These are phyloP conservation scores for Hippocampus abdominalis DNA, from an alignment of 2,113 vertebrate species.

Conservation along the genomic window DNA sequence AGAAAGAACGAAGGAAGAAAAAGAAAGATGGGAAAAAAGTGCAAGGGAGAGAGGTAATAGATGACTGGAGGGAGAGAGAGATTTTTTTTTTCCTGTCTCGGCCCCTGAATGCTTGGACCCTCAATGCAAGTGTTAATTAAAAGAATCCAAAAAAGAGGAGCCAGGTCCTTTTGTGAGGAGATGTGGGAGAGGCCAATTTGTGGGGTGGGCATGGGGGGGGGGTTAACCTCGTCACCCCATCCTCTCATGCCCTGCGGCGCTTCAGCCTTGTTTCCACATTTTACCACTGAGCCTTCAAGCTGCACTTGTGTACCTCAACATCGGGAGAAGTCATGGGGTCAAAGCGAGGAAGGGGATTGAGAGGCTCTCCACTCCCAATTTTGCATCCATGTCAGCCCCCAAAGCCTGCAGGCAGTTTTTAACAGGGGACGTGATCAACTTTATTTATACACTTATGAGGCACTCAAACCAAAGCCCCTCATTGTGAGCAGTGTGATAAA, in stretches of 20 bases:
- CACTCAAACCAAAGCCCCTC: slow-evolving; percentile 54
- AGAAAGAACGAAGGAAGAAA: slow-evolving; percentile 54
- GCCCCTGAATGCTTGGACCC: slow-evolving; percentile 59
- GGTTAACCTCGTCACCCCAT: slow-evolving; percentile 66
- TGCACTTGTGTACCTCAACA: slow-evolving; percentile 68
- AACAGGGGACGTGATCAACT: slow-evolving; percentile 70
- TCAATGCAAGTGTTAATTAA: slow-evolving; percentile 83
- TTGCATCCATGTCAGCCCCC: slow-evolving; percentile 61
- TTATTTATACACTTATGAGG: slow-evolving; percentile 74
- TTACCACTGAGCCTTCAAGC: slow-evolving; percentile 59
- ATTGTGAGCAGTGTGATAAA: slow-evolving; percentile 52
- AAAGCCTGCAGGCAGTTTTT: slow-evolving; percentile 63
- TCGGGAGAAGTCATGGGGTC: slow-evolving; percentile 61
- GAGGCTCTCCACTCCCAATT: slow-evolving; percentile 62
- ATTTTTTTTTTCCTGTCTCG: slow-evolving; percentile 67
- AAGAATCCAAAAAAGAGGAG: slow-evolving; percentile 78
- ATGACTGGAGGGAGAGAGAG: slow-evolving; percentile 24
- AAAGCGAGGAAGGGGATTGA: slow-evolving; percentile 61
- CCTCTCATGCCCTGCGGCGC: slow-evolving; percentile 65
- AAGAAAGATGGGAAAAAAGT: slow-evolving; percentile 47
- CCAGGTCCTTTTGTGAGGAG: slow-evolving; percentile 72
- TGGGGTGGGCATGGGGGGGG: slow-evolving; percentile 8
- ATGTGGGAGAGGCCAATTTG: slow-evolving; percentile 65
- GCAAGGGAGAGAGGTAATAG: slow-evolving; percentile 33
- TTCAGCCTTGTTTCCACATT: slow-evolving; percentile 67